Base-by-base conservation (phyloP, 2,888 invertebrate genomes). In the Crocallis elinguaria region DNA sequence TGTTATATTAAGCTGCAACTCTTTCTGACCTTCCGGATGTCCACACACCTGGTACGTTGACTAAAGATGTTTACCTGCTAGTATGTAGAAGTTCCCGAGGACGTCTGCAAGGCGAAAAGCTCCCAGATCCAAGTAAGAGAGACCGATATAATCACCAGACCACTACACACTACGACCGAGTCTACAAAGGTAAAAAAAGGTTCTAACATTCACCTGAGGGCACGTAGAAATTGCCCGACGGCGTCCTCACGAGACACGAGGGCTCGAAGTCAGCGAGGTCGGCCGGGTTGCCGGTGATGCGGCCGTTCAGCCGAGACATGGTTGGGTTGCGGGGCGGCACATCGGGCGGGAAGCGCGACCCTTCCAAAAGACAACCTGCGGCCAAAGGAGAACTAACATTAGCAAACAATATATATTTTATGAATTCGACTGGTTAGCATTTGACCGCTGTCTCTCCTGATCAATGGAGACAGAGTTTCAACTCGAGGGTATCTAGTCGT, bases 191-290 rank as follows among this genome's bases (percentile, higher is more conserved):
- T 56, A 48, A 56, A 49, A 63, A 73, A 70, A 61, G 63, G 60
- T 63, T 69, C 73, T 66, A 68, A 75, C 78, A 69, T 72, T 72
- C 70, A 92, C 95, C 95, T 93, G 96, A 95, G 86, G 97, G 97
- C 94, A 97, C 97, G 93, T 97, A 97, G 84, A 97, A 96, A 92
- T 97, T 97, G 84, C 97, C 97, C 70, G 97, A 97, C 69, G 97
- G 96, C 66, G 97, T 97, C 86, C 97, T 94, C 76, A 97, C 97
- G 78, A 97, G 94, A 86, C 97, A 97, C 82, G 97, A 96, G 71
- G 97, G 96, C 88, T 97, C 97, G 87, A 97, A 96, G 88, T 97
- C 97, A 69, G 91, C 93, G 68, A 94, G 92, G 83, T 94, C 94
- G 71, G 94, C 94, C 70, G 95, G 95, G 88, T 96, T 96, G 83